Evolutionary conservation across 1,140 invertebrate species (phyloP), one percentile per base, ranked within the genome.

Genomic region (Dreissena polymorpha): DNA sequence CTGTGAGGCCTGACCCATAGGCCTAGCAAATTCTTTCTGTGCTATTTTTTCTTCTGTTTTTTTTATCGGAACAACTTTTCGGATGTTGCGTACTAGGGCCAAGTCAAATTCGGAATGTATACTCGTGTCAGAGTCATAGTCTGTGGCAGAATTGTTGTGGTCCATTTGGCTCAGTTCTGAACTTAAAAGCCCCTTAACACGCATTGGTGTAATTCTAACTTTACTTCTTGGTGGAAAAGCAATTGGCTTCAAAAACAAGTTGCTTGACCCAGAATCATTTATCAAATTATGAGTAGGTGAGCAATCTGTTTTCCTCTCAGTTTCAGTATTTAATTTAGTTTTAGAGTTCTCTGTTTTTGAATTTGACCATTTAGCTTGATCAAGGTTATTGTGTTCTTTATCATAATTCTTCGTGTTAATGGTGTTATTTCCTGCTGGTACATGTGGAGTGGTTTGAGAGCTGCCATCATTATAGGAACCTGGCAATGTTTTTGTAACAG

Each of bases 101-200:
- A 71, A n/a, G 51, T 83, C 73, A 70, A 76, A 76, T 21, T 76
- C 81, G 6, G 81, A 83, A 23, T 76, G 64, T 18, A 71, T n/a
- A 23, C 16, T 55, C 18, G 53, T 16, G 27, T 76, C 67, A 51
- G 63, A 51, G n/a, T 83, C 65, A 50, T 65, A 67, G 18, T 68
- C 68, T 51, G 0, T 39, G 0, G 53, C 49, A 25, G 63, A 18
- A 71, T 64, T 69, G 18, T 65, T 67, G n/a, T 68, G 50, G 10
- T 78, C 63, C 14, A 12, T 49, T 49, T 67, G 21, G 12, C 16
- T 49, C 1, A 2, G 10, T 65, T 50, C 63, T 23, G 72, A 25
- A 50, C 51, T 18, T 55, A 7, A 14, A 51, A 71, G 70, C 50
- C 21, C 25, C 8, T 50, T 55, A 14, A 65, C 71, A 16, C 73